Conservation (phyloP, 2,797 vertebrate genomes). For the Eulemur coronatus region DNA sequence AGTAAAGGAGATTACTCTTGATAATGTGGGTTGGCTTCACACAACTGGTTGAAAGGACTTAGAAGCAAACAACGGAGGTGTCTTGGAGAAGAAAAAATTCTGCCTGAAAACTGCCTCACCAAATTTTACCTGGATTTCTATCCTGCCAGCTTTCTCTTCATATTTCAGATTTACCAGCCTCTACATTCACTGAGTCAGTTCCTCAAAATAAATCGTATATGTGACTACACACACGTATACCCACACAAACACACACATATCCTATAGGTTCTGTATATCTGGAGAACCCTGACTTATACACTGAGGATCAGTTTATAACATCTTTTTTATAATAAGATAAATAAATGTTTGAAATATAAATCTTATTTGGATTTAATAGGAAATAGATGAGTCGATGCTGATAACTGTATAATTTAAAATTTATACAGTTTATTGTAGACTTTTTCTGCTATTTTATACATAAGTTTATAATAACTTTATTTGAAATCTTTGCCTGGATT, state of each 20-base stretch:
- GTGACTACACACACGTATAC: not conserved
- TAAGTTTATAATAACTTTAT: not conserved
- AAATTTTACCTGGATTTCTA: not conserved
- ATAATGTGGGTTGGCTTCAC: not conserved
- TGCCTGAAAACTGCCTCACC: not conserved
- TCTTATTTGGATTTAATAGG: not conserved
- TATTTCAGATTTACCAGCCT: not conserved
- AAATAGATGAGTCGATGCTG: not conserved
- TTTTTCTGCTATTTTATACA: not conserved
- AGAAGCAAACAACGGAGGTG: not conserved
- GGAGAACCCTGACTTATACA: not conserved
- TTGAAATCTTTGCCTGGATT: not conserved
- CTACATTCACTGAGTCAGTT: not conserved
- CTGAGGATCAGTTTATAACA: not conserved
- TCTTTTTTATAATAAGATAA: not conserved
- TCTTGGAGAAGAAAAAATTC: not conserved
- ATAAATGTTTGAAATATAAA: not conserved
- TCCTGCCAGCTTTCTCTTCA: not conserved
- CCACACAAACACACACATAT: not conserved
- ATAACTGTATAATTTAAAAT: not conserved
- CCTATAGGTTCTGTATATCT: not conserved
- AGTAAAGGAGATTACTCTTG: not conserved
- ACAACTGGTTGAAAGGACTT: not conserved
- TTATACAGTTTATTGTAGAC: not conserved
- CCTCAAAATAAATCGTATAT: not conserved